Base-by-base conservation (phyloP, 1,140 invertebrate species). In the Drosophila punjabiensis region DNA sequence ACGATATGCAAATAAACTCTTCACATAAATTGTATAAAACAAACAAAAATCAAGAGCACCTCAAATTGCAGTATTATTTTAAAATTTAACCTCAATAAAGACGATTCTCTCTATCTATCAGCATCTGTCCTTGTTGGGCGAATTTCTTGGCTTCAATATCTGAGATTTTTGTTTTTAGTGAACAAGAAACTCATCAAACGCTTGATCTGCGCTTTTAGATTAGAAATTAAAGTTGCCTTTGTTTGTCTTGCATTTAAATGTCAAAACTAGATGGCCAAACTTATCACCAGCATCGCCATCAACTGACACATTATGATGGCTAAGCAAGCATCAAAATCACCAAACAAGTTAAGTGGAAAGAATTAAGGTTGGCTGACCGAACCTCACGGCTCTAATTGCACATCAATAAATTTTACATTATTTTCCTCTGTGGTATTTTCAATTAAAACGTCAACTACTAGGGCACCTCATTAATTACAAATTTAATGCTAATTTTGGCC, bases 391-490 rank as follows among this genome's bases (percentile, higher is more conserved):
- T 79, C 55, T 66, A 88, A 80, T 81, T 83, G 62, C 62, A 67
- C 62, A 75, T 84, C 64, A 89, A 82, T 81, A 86, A 79, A 75
- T 85, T 78, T 41, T 18, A 43, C 30, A 66, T 70, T 71, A 75
- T 84, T 70, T 60, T 67, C 28, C 53, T 68, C 18, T 78, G 77
- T 45, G 81, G 77, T 70, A 75, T 78, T 88, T 87, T 81, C 85
- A 88, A 88, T 88, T 89, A 84, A 84, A 81, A 63, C 73, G 84
- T 81, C 84, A 87, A 76, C 65, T 79, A 75, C 60, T 79, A 73
- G 63, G 48, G 70, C 50, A 82, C 35, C 73, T 88, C 81, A 88
- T 88, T 88, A 83, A 84, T 88, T 78, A 88, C 78, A 89, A 71
- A 88, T 87, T 83, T 79, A 65, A 59, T 63, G 84, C 76, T 69